phyloP scores from a whole-genome alignment of 2,888 invertebrate genomes.

The Hofmannophila pseudospretella region DNA sequence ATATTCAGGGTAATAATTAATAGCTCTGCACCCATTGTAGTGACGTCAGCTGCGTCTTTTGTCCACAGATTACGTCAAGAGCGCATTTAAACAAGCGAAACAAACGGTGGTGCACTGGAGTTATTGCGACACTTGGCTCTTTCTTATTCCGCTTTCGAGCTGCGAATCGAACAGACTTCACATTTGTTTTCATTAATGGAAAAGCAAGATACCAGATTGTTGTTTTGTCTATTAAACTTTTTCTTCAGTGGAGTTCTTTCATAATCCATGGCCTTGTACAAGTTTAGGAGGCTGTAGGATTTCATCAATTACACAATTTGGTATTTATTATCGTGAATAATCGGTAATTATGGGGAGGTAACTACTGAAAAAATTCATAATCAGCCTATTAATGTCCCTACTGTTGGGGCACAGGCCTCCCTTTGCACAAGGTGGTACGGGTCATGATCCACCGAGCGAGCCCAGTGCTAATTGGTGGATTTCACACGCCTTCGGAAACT shows the following conservation, averaged over 20 bases:
- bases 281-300: too few species aligned
- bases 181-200: conserved; percentile 5
- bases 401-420: too few species aligned
- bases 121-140: conserved; percentile 27
- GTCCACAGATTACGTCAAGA: conserved; percentile 34
- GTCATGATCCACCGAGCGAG: too few species aligned
- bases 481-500: too few species aligned
- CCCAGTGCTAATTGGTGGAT: too few species aligned
- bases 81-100: conserved; percentile 31
- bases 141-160: conserved; percentile 9
- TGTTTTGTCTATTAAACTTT: conserved; percentile 3
- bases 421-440: too few species aligned
- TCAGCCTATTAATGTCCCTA: too few species aligned
- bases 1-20: conserved; percentile 45
- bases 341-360: too few species aligned
- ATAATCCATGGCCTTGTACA: background rate
- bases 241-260: too few species aligned
- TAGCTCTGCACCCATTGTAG: conserved; percentile 47
- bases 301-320: too few species aligned
- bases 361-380: too few species aligned
- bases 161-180: conserved; percentile 4
- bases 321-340: too few species aligned
- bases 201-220: conserved; percentile 10
- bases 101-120: conserved; percentile 28
- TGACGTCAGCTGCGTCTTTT: conserved; percentile 37